Evolutionary conservation across 35 echinoderm and acorn worm species (phyloP), one percentile per base, ranked within the genome.

Genomic region (Patiria miniata): DNA sequence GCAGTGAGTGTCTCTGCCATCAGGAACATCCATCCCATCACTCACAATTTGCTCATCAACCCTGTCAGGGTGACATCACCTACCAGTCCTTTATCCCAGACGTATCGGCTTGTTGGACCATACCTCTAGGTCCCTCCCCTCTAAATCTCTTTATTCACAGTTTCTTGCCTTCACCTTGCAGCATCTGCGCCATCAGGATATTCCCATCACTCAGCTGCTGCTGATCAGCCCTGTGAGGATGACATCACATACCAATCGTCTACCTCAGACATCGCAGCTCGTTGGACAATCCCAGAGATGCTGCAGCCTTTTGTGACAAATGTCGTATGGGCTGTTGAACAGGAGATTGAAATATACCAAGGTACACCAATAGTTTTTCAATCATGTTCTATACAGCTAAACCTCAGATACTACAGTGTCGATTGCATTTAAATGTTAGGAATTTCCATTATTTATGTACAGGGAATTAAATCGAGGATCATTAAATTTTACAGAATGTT

Each of bases 51-150:
- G n/a, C 5, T n/a, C 1, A n/a, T 68, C 60, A 68, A 68, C 51
- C 51, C 0, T 85, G 85, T 79, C 18, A 78, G 16, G 73, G 52
- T 34, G 85, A 87, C 23, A 78, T 87, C 37, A 52, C 73, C 52
- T 87, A 51, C 51, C 85, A 87, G 26, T 12, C 68, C 8, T 79
- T 68, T 18, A 78, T 68, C 22, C 30, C 47, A 40, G 61, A 9
- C 15, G n/a, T 87, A 0, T 1, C 23, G 0, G 40, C 73, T 8
- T 12, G 34, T 26, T 78, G 85, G 69, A 87, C 33, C 37, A 54
- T 87, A 8, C 40, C 85, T 17, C 1, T 18, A 0, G 0, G 9
- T 1, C 51, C 12, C 6, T 12, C 8, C 10, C 36, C 59, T n/a
- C 51, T 77, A n/a, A n/a, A n/a, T n/a, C 14, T n/a, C n/a, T n/a